Conservation (phyloP, 2,888 invertebrate species). For the Limenitis camilla region DNA sequence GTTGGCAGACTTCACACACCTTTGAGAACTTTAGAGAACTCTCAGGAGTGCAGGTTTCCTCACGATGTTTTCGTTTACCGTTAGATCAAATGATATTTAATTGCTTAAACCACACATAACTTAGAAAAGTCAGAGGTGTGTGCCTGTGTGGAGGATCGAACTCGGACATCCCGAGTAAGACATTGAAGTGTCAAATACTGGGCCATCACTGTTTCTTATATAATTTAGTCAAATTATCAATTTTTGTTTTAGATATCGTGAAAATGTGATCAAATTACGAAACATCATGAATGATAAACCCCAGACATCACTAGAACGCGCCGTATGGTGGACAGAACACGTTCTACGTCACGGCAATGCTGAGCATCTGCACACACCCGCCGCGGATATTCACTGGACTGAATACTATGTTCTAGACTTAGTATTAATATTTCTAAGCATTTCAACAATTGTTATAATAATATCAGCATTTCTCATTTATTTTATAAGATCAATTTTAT, state of each 20-base stretch:
- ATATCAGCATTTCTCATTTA: too few species aligned
- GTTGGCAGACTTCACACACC: too few species aligned
- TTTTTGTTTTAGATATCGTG: conserved; percentile 18
- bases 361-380: conserved; percentile 21
- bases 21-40: too few species aligned
- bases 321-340: conserved; percentile 27
- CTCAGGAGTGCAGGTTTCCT: too few species aligned
- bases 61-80: too few species aligned
- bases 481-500: too few species aligned
- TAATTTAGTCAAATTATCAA: neutral
- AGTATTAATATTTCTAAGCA: conserved; percentile 1
- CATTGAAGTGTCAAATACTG: neutral
- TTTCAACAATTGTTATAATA: neutral
- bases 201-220: neutral
- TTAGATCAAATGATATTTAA: too few species aligned
- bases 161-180: too few species aligned
- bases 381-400: conserved; percentile 20
- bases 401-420: conserved; percentile 25
- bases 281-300: conserved; percentile 21
- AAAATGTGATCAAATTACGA: conserved; percentile 21
- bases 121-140: too few species aligned
- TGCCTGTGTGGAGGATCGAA: too few species aligned
- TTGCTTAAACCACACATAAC: too few species aligned
- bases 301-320: conserved; percentile 20
- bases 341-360: conserved; percentile 23